Evolutionary conservation across 2,888 invertebrate genomes (phyloP).

Genomic region (Drosophila ustulata): DNA sequence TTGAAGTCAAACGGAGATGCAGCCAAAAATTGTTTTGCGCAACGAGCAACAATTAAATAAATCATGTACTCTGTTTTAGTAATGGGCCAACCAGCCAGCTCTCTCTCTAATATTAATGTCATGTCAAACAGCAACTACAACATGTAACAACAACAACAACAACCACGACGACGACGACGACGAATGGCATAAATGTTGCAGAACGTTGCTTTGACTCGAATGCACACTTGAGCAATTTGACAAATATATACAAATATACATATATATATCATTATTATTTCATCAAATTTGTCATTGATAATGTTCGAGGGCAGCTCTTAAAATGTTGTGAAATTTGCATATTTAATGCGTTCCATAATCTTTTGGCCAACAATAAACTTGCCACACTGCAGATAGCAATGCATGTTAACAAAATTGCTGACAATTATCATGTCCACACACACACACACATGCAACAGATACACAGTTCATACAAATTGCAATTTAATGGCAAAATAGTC

Average conservation of each 20-base stretch:
- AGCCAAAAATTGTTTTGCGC: slow-evolving; percentile 13
- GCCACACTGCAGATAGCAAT: slow-evolving; percentile 31
- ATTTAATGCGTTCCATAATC: slow-evolving; percentile 45
- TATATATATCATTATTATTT: slow-evolving; percentile 77
- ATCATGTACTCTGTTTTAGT: slow-evolving; percentile 70
- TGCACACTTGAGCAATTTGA: slow-evolving; percentile 75
- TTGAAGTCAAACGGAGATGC: neutral
- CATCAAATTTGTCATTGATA: slow-evolving; percentile 80
- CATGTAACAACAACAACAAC: slow-evolving; percentile 55
- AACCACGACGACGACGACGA: slow-evolving; percentile 26
- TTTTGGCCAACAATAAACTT: slow-evolving; percentile 27
- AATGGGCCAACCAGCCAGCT: slow-evolving; percentile 59
- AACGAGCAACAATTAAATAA: slow-evolving; percentile 63
- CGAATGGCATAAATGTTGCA: slow-evolving; percentile 58
- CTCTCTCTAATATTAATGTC: slow-evolving; percentile 71
- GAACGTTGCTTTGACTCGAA: slow-evolving; percentile 53
- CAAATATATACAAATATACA: slow-evolving; percentile 41
- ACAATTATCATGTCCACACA: slow-evolving; percentile 67
- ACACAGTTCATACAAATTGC: slow-evolving; percentile 50
- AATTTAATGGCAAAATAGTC: slow-evolving; percentile 58
- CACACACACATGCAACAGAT: neutral
- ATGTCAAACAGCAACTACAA: slow-evolving; percentile 79
- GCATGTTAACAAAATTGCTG: slow-evolving; percentile 68
- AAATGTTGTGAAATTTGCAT: slow-evolving; percentile 39
- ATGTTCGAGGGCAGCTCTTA: slow-evolving; percentile 40